Conservation (phyloP, 1,140 invertebrate genomes). For the Drosophila guanche region DNA sequence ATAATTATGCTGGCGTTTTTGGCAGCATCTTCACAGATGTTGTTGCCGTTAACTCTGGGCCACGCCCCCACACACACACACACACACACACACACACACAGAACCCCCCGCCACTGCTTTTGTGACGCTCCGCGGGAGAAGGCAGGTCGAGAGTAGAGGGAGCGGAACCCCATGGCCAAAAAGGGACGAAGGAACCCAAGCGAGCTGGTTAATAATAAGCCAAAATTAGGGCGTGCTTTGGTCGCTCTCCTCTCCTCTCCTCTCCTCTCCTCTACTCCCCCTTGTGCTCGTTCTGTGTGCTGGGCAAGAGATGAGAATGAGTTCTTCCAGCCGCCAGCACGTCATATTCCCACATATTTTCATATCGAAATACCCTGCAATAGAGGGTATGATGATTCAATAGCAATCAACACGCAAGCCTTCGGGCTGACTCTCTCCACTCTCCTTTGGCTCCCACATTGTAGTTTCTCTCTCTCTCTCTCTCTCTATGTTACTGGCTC, state of each 20-base stretch:
- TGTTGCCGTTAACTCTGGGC: slow-evolving; percentile 74
- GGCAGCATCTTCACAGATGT: slow-evolving; percentile 80
- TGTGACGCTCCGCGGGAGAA: too few relatives aligned
- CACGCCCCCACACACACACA: slow-evolving; percentile 53
- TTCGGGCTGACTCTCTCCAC: too few relatives aligned
- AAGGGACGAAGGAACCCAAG: slow-evolving; percentile 19
- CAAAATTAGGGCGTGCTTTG: slow-evolving; percentile 69
- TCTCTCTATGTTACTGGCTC: too few relatives aligned
- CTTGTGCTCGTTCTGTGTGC: background rate
- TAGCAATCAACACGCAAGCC: too few relatives aligned
- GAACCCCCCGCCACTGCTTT: background rate
- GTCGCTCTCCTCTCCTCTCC: background rate
- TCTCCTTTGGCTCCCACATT: too few relatives aligned
- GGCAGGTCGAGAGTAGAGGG: too few relatives aligned
- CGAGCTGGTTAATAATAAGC: slow-evolving; percentile 79
- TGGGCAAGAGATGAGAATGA: slow-evolving; percentile 8
- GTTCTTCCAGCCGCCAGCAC: slow-evolving; percentile 28
- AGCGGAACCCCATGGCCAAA: slow-evolving; percentile 21
- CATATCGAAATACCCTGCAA: slow-evolving; percentile 17
- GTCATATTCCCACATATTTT: slow-evolving; percentile 67
- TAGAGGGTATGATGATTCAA: too few relatives aligned
- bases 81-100: slow-evolving; percentile 1
- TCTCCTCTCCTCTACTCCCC: background rate
- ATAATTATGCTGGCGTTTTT: slow-evolving; percentile 75
- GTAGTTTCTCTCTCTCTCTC: too few relatives aligned